Conservation (phyloP, 2,113 vertebrate genomes). For the Lota lota region DNA sequence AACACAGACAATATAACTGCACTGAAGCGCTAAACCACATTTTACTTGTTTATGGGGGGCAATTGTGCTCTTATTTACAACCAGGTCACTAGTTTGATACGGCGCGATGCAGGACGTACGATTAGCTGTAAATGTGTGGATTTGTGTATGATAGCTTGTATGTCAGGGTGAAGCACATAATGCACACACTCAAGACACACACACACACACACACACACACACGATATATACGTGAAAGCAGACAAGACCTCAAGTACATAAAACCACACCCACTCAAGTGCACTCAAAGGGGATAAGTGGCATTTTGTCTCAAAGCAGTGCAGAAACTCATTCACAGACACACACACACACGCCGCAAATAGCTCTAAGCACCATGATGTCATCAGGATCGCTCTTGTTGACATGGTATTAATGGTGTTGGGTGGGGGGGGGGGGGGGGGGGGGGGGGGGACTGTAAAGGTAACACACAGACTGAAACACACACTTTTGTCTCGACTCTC, state of each 20-base stretch:
- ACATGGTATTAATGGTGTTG: conserved; percentile 45
- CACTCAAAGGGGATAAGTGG: conserved; percentile 2
- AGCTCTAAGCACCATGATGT: conserved; percentile 44
- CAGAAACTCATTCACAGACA: conserved; percentile 23
- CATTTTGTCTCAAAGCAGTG: background rate
- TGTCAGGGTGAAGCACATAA: background rate
- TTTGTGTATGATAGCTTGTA: no score
- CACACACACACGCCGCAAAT: conserved; percentile 6
- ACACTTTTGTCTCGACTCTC: conserved; percentile 23
- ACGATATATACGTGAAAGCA: background rate
- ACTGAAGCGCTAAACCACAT: no score
- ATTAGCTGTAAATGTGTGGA: no score
- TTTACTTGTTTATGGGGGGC: no score
- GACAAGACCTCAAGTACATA: background rate
- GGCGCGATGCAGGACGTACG: no score
- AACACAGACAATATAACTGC: no score
- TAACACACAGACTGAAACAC: conserved; percentile 20
- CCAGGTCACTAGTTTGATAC: no score
- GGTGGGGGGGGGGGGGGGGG: no score
- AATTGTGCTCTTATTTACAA: no score
- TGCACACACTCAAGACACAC: conserved; percentile 11
- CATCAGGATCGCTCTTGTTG: conserved; percentile 37
- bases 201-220: conserved; percentile 16
- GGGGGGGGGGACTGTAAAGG: conserved; percentile 24
- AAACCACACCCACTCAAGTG: conserved; percentile 1